Evolutionary conservation across 2,797 vertebrate genomes (phyloP).

Genomic region (Bothrops alternatus): DNA sequence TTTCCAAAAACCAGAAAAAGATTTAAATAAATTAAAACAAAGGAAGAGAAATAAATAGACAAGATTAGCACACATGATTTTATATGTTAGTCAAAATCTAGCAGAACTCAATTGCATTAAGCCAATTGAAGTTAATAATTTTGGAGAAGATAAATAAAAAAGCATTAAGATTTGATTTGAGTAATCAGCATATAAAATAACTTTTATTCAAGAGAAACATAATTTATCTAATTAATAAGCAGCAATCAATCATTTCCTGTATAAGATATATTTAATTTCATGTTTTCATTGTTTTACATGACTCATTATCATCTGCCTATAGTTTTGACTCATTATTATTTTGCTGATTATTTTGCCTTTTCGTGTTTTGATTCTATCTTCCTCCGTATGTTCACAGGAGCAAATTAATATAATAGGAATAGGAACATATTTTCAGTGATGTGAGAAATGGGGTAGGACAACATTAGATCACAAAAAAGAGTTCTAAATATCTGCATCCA

Average conservation of each 20-base stretch:
- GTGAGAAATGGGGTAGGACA: background rate
- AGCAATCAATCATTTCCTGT: background rate
- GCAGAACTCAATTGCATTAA: background rate
- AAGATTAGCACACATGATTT: background rate
- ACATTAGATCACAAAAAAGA: background rate
- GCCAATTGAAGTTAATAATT: background rate
- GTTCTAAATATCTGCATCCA: background rate
- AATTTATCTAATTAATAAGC: background rate
- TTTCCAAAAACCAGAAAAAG: background rate
- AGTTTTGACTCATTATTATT: background rate
- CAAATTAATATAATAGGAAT: background rate
- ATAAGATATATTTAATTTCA: background rate
- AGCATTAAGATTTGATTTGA: background rate
- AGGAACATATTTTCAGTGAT: background rate
- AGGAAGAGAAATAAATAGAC: background rate
- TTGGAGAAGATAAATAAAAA: background rate
- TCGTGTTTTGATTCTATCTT: background rate
- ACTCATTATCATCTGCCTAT: background rate
- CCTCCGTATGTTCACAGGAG: background rate
- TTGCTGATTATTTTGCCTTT: background rate
- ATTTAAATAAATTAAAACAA: background rate
- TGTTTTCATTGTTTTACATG: background rate
- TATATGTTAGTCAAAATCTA: background rate
- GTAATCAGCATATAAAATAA: background rate
- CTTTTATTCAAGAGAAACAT: background rate